phyloP scores from a whole-genome alignment of 2,888 invertebrate species.

The Periphyllus acericola region DNA sequence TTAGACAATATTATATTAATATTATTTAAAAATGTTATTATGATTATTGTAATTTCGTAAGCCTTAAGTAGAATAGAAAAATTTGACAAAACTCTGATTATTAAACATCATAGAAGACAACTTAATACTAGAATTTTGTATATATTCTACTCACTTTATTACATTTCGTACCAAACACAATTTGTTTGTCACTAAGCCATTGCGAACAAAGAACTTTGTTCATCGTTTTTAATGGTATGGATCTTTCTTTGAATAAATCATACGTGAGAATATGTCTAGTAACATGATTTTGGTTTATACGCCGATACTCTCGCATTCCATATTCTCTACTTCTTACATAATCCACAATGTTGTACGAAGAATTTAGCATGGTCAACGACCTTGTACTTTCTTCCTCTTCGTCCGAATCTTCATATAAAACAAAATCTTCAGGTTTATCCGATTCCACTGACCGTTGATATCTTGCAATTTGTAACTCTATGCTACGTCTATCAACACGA shows the following conservation, averaged over 20 bases:
- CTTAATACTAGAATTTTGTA: background rate
- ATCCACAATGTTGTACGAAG: conserved; percentile 87
- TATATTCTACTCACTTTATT: conserved; percentile 77
- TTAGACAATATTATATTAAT: too few species aligned
- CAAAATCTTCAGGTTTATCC: conserved; percentile 90
- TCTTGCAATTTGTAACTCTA: conserved; percentile 73
- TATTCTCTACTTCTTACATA: conserved; percentile 83
- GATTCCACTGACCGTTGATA: conserved; percentile 82
- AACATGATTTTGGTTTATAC: conserved; percentile 81
- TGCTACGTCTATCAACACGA: conserved; percentile 79
- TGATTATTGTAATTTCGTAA: too few species aligned
- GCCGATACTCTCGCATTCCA: conserved; percentile 76
- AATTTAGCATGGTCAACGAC: conserved; percentile 76
- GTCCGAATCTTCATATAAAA: conserved; percentile 88
- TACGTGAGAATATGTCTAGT: conserved; percentile 89
- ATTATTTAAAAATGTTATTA: too few species aligned
- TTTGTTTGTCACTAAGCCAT: conserved; percentile 94
- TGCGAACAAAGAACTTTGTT: conserved; percentile 94
- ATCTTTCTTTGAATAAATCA: conserved; percentile 87
- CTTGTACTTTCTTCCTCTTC: conserved; percentile 78
- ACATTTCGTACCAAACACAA: conserved; percentile 96
- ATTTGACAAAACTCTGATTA: too few species aligned
- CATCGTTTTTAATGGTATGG: conserved; percentile 84
- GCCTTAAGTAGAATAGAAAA: too few species aligned
- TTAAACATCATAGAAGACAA: too few species aligned